Percentiles rank a stretch among this genome's conserved stretches.
These are phyloP conservation scores for Hemibagrus wyckioides DNA, from an alignment of 2,113 vertebrate species.

Conservation along the genomic window DNA sequence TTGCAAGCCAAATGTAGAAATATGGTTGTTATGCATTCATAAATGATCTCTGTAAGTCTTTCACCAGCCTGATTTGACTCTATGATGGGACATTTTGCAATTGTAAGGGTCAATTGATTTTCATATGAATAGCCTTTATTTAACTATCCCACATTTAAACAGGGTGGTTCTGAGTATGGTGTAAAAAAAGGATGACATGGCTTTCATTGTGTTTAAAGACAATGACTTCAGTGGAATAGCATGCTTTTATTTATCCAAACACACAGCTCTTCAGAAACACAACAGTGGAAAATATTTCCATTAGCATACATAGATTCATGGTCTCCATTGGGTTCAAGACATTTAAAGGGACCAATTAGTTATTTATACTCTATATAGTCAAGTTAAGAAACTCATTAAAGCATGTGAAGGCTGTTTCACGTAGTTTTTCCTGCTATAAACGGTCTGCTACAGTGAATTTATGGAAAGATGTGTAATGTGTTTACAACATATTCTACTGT, in stretches of 20 bases:
- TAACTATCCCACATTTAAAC: slow-evolving; percentile 21
- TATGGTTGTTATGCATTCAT: background rate
- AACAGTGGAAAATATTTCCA: background rate
- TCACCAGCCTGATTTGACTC: background rate
- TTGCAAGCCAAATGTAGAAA: background rate
- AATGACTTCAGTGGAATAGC: background rate
- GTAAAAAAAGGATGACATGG: background rate
- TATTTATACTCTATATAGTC: background rate
- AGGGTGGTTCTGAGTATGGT: background rate
- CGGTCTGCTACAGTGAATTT: background rate
- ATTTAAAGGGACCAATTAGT: background rate
- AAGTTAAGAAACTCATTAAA: background rate
- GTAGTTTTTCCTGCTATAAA: too few species aligned
- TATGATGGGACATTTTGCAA: background rate
- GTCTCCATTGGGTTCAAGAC: background rate
- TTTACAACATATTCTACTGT: slow-evolving; percentile 1
- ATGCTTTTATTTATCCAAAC: slow-evolving; percentile 29
- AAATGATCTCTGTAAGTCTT: background rate
- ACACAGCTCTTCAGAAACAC: background rate
- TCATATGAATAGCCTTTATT: slow-evolving; percentile 5
- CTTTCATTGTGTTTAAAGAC: background rate
- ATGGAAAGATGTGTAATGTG: background rate
- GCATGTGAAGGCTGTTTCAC: background rate
- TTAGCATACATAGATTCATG: background rate
- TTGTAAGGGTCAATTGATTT: background rate